Evolutionary conservation across 2,888 invertebrate species (phyloP).

Genomic region (Rhimphoctona megacephalus): DNA sequence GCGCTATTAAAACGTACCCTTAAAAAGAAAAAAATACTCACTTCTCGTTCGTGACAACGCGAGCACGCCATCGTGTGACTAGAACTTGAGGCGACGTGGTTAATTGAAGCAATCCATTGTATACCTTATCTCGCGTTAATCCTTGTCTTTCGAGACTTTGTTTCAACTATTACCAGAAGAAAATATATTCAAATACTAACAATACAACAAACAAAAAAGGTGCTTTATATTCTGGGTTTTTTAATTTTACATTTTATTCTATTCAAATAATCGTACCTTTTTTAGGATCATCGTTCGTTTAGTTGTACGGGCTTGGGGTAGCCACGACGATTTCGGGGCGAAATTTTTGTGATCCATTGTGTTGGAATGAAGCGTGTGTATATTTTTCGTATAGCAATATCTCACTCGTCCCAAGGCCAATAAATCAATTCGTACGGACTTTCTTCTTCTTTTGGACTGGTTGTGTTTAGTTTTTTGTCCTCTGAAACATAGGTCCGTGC

Average conservation of each 20-base stretch:
- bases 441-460: background rate
- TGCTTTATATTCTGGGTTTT: background rate
- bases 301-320: slow-evolving; percentile 61
- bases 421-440: background rate
- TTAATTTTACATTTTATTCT: background rate
- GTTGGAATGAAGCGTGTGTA: no score
- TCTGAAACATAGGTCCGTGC: background rate
- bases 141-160: slow-evolving; percentile 63
- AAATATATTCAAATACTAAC: background rate
- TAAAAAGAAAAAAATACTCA: background rate
- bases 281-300: slow-evolving; percentile 62
- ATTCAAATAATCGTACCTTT: slow-evolving; percentile 55
- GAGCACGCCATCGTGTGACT: slow-evolving; percentile 43
- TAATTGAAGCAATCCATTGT: slow-evolving; percentile 71
- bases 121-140: slow-evolving; percentile 57
- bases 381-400: background rate
- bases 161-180: slow-evolving; percentile 69
- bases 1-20: background rate
- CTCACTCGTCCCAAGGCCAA: background rate
- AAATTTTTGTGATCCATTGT: slow-evolving; percentile 57
- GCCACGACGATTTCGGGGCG: slow-evolving; percentile 69
- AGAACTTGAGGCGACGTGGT: slow-evolving; percentile 63
- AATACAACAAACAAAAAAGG: background rate
- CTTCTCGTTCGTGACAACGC: background rate
- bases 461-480: background rate